These are phyloP conservation scores for Idaea dimidiata DNA, from an alignment of 2,888 invertebrate species.

Conservation along the genomic window DNA sequence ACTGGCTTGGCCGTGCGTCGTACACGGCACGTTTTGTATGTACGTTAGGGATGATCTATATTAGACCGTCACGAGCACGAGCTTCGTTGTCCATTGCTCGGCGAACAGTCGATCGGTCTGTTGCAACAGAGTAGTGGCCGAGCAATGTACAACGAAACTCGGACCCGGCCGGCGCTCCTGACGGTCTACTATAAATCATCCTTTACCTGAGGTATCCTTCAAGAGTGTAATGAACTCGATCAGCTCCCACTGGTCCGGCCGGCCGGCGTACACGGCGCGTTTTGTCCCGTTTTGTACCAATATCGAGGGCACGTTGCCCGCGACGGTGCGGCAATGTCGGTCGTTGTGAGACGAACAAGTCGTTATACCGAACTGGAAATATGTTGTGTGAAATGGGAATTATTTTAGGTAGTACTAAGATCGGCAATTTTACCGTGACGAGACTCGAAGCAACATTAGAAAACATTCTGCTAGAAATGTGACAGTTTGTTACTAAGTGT, in stretches of 20 bases:
- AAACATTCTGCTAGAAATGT: no score
- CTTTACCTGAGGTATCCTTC: constrained; percentile 46
- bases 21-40: constrained; percentile 36
- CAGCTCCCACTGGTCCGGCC: constrained; percentile 40
- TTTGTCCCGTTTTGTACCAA: constrained; percentile 46
- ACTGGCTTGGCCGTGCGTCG: constrained; percentile 39
- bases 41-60: no score
- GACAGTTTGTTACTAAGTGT: no score
- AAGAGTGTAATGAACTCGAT: constrained; percentile 55
- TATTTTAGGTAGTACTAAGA: not conserved
- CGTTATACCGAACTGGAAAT: constrained; percentile 63
- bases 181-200: not conserved
- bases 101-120: no score
- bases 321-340: constrained; percentile 47
- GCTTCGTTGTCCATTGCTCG: no score
- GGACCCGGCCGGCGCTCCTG: no score
- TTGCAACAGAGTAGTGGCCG: no score
- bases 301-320: constrained; percentile 41
- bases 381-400: not conserved
- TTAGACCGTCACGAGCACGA: no score
- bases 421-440: not conserved
- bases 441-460: no score
- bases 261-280: constrained; percentile 41
- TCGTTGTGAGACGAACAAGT: constrained; percentile 47
- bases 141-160: no score